phyloP scores from a whole-genome alignment of 1,140 invertebrate species.

The Heliothis virescens region DNA sequence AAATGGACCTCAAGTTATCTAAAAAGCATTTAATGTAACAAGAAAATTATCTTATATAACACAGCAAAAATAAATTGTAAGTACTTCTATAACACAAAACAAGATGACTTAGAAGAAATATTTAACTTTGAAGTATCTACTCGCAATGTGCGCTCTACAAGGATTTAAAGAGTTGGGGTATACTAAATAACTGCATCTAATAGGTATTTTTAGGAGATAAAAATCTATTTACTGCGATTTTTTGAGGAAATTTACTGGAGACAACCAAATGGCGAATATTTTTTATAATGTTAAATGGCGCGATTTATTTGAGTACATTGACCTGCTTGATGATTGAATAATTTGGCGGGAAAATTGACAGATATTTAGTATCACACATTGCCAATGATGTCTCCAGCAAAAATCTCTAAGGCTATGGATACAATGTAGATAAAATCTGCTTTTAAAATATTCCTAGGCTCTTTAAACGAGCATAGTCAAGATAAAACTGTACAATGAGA shows the following conservation, averaged over 20 bases:
- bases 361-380: neutral
- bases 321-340: neutral
- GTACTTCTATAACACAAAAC: neutral
- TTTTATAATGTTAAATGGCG: neutral
- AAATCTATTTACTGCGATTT: constrained; percentile 18
- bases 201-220: constrained; percentile 21
- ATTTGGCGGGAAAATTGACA: neutral
- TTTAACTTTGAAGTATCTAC: constrained; percentile 2
- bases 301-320: neutral
- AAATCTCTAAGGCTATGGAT: constrained; percentile 11
- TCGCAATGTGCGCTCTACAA: neutral
- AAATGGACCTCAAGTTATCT: neutral
- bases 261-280: neutral
- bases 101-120: neutral
- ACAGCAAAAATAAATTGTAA: too few species aligned
- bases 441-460: constrained; percentile 34
- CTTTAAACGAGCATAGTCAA: constrained; percentile 23
- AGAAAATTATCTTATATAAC: neutral
- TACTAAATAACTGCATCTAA: constrained; percentile 14
- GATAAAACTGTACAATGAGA: constrained; percentile 43
- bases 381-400: neutral
- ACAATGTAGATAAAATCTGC: constrained; percentile 13
- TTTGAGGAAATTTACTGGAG: constrained; percentile 12
- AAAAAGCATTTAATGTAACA: neutral
- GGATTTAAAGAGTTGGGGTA: neutral